These are phyloP conservation scores for Caenorhabditis drosophilae DNA, from an alignment of 2,888 invertebrate species.

Conservation along the genomic window DNA sequence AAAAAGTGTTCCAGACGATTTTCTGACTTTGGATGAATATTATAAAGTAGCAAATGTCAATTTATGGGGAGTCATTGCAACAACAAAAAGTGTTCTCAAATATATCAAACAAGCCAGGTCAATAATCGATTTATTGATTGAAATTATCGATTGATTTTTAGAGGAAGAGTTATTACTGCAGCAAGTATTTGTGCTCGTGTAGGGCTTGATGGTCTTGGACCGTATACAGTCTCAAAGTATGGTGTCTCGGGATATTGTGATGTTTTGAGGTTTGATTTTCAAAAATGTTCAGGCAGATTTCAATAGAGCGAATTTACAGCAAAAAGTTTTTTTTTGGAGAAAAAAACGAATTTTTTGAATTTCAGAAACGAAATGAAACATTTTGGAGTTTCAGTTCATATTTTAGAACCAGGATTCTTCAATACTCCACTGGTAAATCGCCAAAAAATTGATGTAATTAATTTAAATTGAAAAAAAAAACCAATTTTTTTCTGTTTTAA, in stretches of 20 bases:
- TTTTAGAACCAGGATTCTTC: conserved; percentile 67
- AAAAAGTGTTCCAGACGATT: conserved; percentile 67
- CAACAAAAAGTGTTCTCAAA: conserved; percentile 59
- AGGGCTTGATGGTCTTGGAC: conserved; percentile 62
- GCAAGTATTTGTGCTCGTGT: conserved; percentile 70
- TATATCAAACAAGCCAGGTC: conserved; percentile 59
- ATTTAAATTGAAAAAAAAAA: background rate
- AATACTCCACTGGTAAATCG: conserved; percentile 51
- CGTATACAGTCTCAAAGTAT: conserved; percentile 63
- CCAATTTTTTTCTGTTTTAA: conserved; percentile 3
- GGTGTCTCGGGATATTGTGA: conserved; percentile 65
- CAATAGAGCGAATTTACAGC: too few species aligned
- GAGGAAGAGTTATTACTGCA: conserved; percentile 71
- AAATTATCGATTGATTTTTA: conserved; percentile 17
- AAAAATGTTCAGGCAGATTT: background rate
- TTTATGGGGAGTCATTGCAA: conserved; percentile 68
- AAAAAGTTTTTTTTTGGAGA: too few species aligned
- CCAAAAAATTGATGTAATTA: conserved; percentile 28
- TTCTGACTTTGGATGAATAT: conserved; percentile 68
- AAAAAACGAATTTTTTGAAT: too few species aligned
- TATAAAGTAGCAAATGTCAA: conserved; percentile 62
- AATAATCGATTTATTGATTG: background rate
- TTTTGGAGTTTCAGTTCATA: conserved; percentile 61
- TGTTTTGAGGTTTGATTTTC: conserved; percentile 48
- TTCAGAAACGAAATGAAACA: conserved; percentile 54